Evolutionary conservation across 2,797 vertebrate genomes (phyloP).

Genomic region (Rhinichthys osculus): DNA sequence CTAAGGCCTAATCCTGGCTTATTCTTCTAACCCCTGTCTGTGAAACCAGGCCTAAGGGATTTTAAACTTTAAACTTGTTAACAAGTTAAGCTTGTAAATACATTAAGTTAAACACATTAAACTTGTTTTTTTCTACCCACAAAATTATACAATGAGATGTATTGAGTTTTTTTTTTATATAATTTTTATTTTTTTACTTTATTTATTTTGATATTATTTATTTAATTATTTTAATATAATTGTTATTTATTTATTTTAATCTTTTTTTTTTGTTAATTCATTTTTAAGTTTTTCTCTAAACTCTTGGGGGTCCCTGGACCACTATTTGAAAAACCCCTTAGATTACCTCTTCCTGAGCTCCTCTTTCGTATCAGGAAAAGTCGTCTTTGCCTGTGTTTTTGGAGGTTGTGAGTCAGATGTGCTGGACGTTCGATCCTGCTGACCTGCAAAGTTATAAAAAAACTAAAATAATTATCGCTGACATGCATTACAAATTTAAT

Average conservation of each 20-base stretch:
- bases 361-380: slow-evolving; percentile 62
- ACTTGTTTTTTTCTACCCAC: background rate
- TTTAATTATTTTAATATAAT: background rate
- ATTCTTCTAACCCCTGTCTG: too few relatives aligned
- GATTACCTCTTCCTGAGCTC: slow-evolving; percentile 69
- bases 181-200: too few relatives aligned
- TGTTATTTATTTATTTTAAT: background rate
- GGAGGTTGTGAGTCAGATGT: slow-evolving; percentile 20
- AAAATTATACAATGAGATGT: background rate
- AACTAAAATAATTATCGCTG: background rate
- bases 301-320: too few relatives aligned
- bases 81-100: too few relatives aligned
- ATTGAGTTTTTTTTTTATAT: background rate
- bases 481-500: background rate
- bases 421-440: background rate
- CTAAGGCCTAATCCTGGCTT: too few relatives aligned
- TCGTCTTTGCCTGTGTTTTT: slow-evolving; percentile 53
- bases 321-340: background rate
- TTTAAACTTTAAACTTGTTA: too few relatives aligned
- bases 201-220: background rate
- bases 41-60: too few relatives aligned
- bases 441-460: background rate
- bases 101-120: too few relatives aligned
- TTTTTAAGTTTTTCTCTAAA: background rate
- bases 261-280: background rate